phyloP scores from a whole-genome alignment of 1,140 invertebrate species.

The roundworm (Caenorhabditis elegans) region DNA sequence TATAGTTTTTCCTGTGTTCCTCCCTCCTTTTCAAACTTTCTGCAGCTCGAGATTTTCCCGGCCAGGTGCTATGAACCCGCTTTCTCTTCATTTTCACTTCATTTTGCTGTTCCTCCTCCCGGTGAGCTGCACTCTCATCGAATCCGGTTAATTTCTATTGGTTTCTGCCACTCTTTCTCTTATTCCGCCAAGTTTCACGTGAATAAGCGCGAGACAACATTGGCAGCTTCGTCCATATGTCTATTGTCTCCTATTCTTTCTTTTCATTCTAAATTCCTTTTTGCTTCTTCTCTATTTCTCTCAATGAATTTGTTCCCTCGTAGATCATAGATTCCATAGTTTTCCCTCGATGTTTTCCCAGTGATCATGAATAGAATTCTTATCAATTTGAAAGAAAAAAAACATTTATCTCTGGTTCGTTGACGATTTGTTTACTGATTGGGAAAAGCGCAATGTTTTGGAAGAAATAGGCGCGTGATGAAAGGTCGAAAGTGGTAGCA shows the following conservation, averaged over 20 bases:
- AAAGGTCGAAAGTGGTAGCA: constrained; percentile 20
- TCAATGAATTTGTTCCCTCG: too few species aligned
- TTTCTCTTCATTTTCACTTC: not conserved
- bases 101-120: not conserved
- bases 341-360: too few species aligned
- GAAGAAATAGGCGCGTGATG: not conserved
- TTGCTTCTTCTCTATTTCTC: not conserved
- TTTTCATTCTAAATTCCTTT: not conserved
- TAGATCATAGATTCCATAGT: too few species aligned
- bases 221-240: not conserved
- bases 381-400: too few species aligned
- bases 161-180: not conserved
- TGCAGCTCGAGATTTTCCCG: too few species aligned
- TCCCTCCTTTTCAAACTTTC: too few species aligned
- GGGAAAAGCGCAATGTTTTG: not conserved
- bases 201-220: not conserved
- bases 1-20: too few species aligned
- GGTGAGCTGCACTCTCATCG: not conserved
- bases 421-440: not conserved
- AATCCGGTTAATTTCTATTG: not conserved
- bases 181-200: not conserved
- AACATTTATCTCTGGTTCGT: too few species aligned
- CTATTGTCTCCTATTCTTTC: not conserved
- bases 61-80: too few species aligned
- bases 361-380: too few species aligned